Conservation (phyloP, 2,888 invertebrate genomes). For the Electrophaes corylata region DNA sequence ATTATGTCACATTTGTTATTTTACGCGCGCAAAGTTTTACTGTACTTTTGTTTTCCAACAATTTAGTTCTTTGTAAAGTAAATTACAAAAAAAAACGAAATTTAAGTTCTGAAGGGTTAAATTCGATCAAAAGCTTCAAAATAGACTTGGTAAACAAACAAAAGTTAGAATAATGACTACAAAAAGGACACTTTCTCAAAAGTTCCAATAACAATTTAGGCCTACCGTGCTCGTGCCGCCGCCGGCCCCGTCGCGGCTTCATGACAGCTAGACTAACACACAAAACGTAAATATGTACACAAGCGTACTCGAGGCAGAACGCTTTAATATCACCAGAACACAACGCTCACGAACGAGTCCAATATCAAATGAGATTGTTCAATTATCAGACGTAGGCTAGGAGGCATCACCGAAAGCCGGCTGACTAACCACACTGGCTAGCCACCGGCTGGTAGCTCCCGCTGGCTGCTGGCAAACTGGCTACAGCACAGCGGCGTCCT, state of each 20-base stretch:
- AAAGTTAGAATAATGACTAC: slow-evolving; percentile 57
- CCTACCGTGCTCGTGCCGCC: slow-evolving; percentile 64
- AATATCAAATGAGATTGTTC: slow-evolving; percentile 71
- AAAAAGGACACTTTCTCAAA: slow-evolving; percentile 72
- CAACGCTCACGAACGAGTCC: slow-evolving; percentile 79
- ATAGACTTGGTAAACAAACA: slow-evolving; percentile 64
- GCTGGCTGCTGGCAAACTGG: slow-evolving; percentile 22
- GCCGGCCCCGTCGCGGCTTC: slow-evolving; percentile 57
- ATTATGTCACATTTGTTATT: slow-evolving; percentile 56
- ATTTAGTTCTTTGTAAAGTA: not conserved
- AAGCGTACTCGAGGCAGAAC: slow-evolving; percentile 52
- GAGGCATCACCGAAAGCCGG: slow-evolving; percentile 4
- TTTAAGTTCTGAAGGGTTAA: slow-evolving; percentile 13
- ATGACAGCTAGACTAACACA: slow-evolving; percentile 72
- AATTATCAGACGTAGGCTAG: slow-evolving; percentile 15
- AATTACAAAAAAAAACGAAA: not conserved
- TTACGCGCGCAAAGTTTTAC: slow-evolving; percentile 57
- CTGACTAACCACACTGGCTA: not conserved
- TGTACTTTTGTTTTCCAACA: slow-evolving; percentile 4
- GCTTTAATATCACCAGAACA: slow-evolving; percentile 73
- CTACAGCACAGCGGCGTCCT: slow-evolving; percentile 54
- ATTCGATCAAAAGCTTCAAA: slow-evolving; percentile 33
- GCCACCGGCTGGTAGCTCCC: slow-evolving; percentile 1
- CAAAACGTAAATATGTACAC: slow-evolving; percentile 75
- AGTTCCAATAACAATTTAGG: slow-evolving; percentile 69